These are phyloP conservation scores for Exephanes ischioxanthus DNA, from an alignment of 2,888 invertebrate species.

Conservation along the genomic window DNA sequence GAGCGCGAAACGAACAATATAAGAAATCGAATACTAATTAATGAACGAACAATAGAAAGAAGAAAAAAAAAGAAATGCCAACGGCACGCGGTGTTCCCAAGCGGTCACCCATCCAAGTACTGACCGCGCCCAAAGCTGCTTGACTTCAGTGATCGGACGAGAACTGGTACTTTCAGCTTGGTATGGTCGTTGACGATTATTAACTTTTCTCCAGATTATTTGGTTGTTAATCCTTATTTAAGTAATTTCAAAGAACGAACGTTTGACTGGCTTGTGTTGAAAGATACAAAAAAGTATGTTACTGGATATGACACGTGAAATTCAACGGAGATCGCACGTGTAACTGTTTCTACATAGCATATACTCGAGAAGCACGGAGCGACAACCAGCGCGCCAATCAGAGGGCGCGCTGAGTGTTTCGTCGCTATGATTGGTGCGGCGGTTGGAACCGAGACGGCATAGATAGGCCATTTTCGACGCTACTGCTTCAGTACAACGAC, in stretches of 20 bases:
- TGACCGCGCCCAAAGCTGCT: conserved; percentile 55
- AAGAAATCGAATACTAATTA: no score
- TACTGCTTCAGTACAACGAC: not conserved
- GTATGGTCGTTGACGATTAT: conserved; percentile 23
- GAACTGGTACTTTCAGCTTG: conserved; percentile 37
- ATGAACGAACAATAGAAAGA: not conserved
- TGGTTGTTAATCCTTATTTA: no score
- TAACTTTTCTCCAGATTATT: rapidly evolving
- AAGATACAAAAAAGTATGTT: no score
- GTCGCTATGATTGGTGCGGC: not conserved
- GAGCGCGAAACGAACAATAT: no score
- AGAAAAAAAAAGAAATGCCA: conserved; percentile 26
- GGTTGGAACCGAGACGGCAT: not conserved
- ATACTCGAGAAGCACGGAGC: not conserved
- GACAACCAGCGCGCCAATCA: not conserved
- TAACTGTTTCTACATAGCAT: no score
- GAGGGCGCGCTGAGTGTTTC: not conserved
- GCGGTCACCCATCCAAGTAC: conserved; percentile 53
- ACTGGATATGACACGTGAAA: no score
- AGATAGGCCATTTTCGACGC: not conserved
- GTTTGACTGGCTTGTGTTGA: no score
- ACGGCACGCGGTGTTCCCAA: conserved; percentile 51
- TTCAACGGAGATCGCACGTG: no score
- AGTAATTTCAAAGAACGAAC: no score
- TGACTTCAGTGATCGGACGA: conserved; percentile 54